phyloP scores from a whole-genome alignment of 2,113 vertebrate genomes.

The Pagrus major region DNA sequence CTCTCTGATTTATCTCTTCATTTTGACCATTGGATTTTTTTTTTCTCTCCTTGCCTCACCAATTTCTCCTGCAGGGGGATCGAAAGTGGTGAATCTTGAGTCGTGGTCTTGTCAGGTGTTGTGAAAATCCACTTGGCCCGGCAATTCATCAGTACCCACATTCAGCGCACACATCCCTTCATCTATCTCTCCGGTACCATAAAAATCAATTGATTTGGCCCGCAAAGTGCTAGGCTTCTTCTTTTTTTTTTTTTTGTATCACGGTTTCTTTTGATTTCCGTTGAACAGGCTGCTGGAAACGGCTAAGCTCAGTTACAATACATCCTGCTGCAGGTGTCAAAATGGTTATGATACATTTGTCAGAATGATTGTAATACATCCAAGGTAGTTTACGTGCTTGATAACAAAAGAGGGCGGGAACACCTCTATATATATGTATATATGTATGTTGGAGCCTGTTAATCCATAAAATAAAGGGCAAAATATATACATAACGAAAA shows the following conservation, averaged over 20 bases:
- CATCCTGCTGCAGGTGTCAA: slow-evolving; percentile 27
- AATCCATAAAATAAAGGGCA: no score
- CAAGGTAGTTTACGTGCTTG: background rate
- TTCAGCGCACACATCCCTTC: slow-evolving; percentile 64
- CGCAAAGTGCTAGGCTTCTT: slow-evolving; percentile 40
- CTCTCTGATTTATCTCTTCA: slow-evolving; percentile 80
- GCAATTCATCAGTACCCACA: slow-evolving; percentile 76
- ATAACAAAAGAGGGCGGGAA: background rate
- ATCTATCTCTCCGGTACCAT: slow-evolving; percentile 72
- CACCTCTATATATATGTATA: background rate
- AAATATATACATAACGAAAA: no score
- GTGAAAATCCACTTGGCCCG: slow-evolving; percentile 71
- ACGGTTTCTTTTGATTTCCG: slow-evolving; percentile 53
- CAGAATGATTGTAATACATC: background rate
- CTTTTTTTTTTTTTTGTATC: slow-evolving; percentile 12
- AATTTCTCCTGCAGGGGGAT: slow-evolving; percentile 67
- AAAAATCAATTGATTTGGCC: slow-evolving; percentile 78
- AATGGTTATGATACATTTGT: slow-evolving; percentile 6
- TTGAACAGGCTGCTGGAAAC: slow-evolving; percentile 24
- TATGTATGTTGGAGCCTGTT: background rate
- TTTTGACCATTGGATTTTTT: slow-evolving; percentile 60
- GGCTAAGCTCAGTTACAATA: slow-evolving; percentile 23
- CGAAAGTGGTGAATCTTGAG: slow-evolving; percentile 72
- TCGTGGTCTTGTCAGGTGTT: slow-evolving; percentile 76
- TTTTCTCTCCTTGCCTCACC: slow-evolving; percentile 36